These are phyloP conservation scores for Amphipoea oculea DNA, from an alignment of 2,888 invertebrate species.

Conservation along the genomic window DNA sequence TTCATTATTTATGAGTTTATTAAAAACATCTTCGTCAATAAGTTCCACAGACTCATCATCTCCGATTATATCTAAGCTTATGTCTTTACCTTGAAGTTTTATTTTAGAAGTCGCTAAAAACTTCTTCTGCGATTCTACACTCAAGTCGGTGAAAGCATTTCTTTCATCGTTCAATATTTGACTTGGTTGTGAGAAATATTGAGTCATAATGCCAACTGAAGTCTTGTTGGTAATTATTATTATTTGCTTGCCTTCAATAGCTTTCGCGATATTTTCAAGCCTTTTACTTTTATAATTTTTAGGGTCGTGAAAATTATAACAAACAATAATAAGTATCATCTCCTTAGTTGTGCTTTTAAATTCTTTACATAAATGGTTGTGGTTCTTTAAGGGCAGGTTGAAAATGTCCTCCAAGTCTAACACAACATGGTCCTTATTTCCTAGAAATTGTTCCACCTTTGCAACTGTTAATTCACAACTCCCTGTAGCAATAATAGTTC, in stretches of 20 bases:
- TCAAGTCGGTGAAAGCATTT: slow-evolving; percentile 36
- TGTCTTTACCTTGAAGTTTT: slow-evolving; percentile 47
- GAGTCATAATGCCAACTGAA: not conserved
- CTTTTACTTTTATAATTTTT: not conserved
- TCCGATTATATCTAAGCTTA: slow-evolving; percentile 40
- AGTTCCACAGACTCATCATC: slow-evolving; percentile 5
- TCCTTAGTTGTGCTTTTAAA: slow-evolving; percentile 8
- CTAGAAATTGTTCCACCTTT: slow-evolving; percentile 31
- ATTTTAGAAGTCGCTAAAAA: slow-evolving; percentile 25
- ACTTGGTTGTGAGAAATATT: slow-evolving; percentile 17
- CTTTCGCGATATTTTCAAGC: slow-evolving; percentile 21
- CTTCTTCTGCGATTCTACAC: slow-evolving; percentile 27
- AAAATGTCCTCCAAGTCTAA: slow-evolving; percentile 36
- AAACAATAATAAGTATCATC: slow-evolving; percentile 21
- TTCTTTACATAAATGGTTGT: slow-evolving; percentile 28
- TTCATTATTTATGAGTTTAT: slow-evolving; percentile 38
- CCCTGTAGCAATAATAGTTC: slow-evolving; percentile 6
- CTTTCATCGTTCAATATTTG: slow-evolving; percentile 13
- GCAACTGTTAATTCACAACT: slow-evolving; percentile 19
- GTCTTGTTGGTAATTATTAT: slow-evolving; percentile 23
- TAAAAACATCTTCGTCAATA: slow-evolving; percentile 31
- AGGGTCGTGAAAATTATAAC: slow-evolving; percentile 1
- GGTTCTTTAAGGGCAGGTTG: slow-evolving; percentile 16
- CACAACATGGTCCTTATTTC: slow-evolving; percentile 1
- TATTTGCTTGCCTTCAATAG: slow-evolving; percentile 18